Evolutionary conservation across 2,113 vertebrate species (phyloP).

Genomic region (Mastomys coucha): DNA sequence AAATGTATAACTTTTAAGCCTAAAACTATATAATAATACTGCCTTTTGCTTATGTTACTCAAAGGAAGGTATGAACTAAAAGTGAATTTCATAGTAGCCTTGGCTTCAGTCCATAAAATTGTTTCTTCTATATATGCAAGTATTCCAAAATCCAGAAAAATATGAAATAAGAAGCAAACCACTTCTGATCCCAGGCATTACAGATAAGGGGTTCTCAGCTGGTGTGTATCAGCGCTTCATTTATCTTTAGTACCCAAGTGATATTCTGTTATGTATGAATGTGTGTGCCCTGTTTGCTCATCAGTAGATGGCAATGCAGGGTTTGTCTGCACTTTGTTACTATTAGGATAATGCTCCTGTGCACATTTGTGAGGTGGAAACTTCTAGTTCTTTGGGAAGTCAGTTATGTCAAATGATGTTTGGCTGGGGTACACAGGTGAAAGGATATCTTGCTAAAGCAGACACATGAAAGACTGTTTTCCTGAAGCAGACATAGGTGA

Average conservation of each 20-base stretch:
- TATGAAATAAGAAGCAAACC: background rate
- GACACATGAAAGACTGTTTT: no score
- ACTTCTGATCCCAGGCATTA: background rate
- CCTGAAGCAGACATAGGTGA: no score
- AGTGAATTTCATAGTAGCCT: background rate
- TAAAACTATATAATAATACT: background rate
- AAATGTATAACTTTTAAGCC: background rate
- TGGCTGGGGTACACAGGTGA: no score
- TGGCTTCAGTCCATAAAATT: background rate
- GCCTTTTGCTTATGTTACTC: background rate
- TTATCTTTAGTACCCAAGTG: background rate
- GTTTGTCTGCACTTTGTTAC: background rate
- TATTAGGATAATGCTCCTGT: background rate
- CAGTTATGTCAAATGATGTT: no score
- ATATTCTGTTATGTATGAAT: background rate
- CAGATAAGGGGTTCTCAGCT: background rate
- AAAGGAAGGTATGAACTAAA: background rate
- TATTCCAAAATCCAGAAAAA: background rate
- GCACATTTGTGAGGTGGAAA: background rate
- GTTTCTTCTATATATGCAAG: background rate
- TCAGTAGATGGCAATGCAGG: background rate
- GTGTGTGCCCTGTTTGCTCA: background rate
- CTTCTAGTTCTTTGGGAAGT: no score
- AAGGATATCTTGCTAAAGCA: no score
- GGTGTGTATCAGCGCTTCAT: background rate